Percentiles rank a stretch among this genome's conserved stretches.
These are phyloP conservation scores for Amazona ochrocephala DNA, from an alignment of 2,797 vertebrate genomes.

Conservation along the genomic window DNA sequence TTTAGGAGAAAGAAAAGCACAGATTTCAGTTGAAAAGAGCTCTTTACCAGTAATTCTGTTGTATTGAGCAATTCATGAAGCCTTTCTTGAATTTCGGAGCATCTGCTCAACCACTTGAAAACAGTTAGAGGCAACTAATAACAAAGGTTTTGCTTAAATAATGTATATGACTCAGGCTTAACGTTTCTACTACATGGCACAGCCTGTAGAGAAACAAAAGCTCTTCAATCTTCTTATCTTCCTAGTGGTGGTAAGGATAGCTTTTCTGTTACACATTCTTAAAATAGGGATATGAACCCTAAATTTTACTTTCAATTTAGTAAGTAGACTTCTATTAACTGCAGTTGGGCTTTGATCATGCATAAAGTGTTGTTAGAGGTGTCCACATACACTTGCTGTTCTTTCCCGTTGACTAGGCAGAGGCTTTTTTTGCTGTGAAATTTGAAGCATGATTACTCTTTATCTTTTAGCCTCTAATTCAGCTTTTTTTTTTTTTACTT, in stretches of 20 bases:
- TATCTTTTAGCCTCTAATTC: not conserved
- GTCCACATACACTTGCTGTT: not conserved
- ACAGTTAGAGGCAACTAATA: not conserved
- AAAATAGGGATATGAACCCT: not conserved
- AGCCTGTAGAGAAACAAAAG: not conserved
- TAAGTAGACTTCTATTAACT: not conserved
- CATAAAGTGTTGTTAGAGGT: not conserved
- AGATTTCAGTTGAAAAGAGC: not conserved
- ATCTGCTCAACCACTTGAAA: conserved; percentile 3
- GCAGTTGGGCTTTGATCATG: not conserved
- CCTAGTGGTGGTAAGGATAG: not conserved
- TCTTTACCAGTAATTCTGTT: conserved; percentile 13
- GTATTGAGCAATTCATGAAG: not conserved
- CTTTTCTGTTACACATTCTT: not conserved
- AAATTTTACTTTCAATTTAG: not conserved
- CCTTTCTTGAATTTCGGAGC: conserved; percentile 6
- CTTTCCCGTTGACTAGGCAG: not conserved
- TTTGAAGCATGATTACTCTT: not conserved
- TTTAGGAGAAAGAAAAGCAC: not conserved
- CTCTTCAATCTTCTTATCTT: not conserved
- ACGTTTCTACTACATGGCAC: not conserved
- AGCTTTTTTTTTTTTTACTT: not conserved
- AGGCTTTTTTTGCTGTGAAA: not conserved
- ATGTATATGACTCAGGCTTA: not conserved
- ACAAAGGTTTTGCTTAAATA: conserved; percentile 18